Base-by-base conservation (phyloP, 1,140 invertebrate genomes). In the Thrips palmi region DNA sequence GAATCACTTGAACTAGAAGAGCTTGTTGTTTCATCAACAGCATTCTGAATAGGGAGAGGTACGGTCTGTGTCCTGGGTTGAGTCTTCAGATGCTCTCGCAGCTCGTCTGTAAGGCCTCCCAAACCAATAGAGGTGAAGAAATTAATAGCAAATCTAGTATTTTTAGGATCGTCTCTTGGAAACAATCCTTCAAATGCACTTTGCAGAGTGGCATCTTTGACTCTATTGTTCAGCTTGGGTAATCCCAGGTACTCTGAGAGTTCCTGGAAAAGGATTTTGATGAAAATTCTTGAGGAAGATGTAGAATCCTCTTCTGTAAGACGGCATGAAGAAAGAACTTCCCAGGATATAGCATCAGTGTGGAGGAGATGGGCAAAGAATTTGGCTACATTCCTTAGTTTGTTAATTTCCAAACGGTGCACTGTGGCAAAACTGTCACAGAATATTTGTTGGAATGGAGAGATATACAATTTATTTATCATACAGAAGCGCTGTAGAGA, bases 71-170 rank as follows among this genome's bases (percentile, higher is more conserved):
- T 33, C 61, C 85, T 87, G 1, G 82, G 77, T 48, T 76, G 68
- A 49, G 69, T 71, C 54, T 91, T 92, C 24, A 94, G 60, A 64
- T 92, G 86, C 51, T 91, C 85, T 39, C 89, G 59, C 11, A 96
- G 59, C 50, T 89, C 87, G 65, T 93, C 86, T 0, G 94, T 98
- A 1, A 99, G 59, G 1, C 91, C 92, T 39, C 93, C 94, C 14
- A 99, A 64, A 47, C 93, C 94, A 57, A 97, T 97, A 1, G 91
- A 89, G 0, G 94, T 98, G 54, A 98, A 98, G 59, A 97, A 99
- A 53, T 99, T 99, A 31, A 99, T 98, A 1, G 94, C 84, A 64
- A 99, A 98, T 51, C 93, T 64, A 0, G 92, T 97, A 56, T 98
- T 92, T 52, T 84, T 77, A 0, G 93, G 92, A 63, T 96, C 83